These are phyloP conservation scores for Adrianichthys oophorus DNA, from an alignment of 2,797 vertebrate species.

Conservation along the genomic window DNA sequence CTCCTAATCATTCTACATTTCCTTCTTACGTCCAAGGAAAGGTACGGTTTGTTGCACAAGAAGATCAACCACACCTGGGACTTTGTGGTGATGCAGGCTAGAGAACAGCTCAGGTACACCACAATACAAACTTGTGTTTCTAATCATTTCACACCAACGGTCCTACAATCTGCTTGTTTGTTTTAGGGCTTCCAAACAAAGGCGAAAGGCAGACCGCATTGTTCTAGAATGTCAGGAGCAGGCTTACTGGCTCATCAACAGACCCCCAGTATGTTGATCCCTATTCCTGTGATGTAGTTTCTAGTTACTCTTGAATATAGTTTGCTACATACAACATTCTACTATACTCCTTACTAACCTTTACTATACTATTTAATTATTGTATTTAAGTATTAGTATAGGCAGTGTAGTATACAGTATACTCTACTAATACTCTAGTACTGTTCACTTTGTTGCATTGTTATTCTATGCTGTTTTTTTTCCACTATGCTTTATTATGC, in stretches of 20 bases:
- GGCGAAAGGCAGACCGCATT: slow-evolving; percentile 90
- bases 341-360: not conserved
- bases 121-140: not conserved
- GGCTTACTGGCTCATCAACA: slow-evolving; percentile 93
- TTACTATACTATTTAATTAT: too few relatives aligned
- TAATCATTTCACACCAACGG: not conserved
- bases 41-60: slow-evolving; percentile 88
- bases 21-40: slow-evolving; percentile 74
- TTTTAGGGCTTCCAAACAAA: slow-evolving; percentile 89
- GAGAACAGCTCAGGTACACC: slow-evolving; percentile 89
- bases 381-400: not conserved
- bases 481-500: not conserved
- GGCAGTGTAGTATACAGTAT: not conserved
- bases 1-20: not conserved
- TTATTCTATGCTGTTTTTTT: not conserved
- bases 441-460: not conserved
- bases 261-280: slow-evolving; percentile 80
- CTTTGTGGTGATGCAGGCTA: slow-evolving; percentile 94
- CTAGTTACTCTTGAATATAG: not conserved
- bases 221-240: slow-evolving; percentile 94
- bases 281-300: not conserved
- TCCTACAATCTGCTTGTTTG: slow-evolving; percentile 31
- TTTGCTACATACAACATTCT: not conserved
- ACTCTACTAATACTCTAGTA: not conserved
- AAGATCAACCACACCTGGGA: slow-evolving; percentile 94